Conservation (phyloP, 2,888 invertebrate genomes). For the Acronicta aceris region DNA sequence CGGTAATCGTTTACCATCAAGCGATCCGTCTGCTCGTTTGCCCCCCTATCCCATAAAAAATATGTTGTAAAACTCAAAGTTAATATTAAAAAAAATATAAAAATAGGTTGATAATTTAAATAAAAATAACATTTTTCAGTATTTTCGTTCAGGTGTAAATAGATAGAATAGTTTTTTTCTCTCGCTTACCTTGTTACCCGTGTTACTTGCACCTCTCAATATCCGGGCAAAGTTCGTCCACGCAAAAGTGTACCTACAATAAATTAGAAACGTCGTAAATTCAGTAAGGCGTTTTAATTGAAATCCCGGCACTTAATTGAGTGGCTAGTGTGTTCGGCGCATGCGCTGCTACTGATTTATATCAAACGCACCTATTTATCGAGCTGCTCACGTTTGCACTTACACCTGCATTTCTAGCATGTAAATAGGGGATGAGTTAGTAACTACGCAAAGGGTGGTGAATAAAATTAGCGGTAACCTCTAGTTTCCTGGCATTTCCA, state of each 20-base stretch:
- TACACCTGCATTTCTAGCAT: conserved; percentile 66
- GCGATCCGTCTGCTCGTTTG: too few species aligned
- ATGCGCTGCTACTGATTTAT: conserved; percentile 81
- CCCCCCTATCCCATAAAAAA: too few species aligned
- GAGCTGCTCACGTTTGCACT: conserved; percentile 67
- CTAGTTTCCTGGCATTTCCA: conserved; percentile 34
- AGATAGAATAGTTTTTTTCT: too few species aligned
- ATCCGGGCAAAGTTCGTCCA: conserved; percentile 22
- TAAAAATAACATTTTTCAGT: too few species aligned
- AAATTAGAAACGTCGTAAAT: conserved; percentile 85
- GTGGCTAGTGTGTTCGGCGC: conserved; percentile 73
- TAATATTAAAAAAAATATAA: too few species aligned
- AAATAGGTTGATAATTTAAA: too few species aligned
- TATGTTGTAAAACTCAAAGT: too few species aligned
- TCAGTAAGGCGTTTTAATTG: conserved; percentile 85
- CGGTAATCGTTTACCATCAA: too few species aligned
- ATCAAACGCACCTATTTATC: conserved; percentile 76
- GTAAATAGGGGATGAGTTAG: conserved; percentile 58
- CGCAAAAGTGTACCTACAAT: conserved; percentile 58
- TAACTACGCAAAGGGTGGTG: conserved; percentile 40
- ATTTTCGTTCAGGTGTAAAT: too few species aligned
- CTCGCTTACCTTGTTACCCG: not conserved
- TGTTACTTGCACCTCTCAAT: conserved; percentile 20
- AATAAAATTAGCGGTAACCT: conserved; percentile 43
- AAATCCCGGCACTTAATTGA: conserved; percentile 85